These are phyloP conservation scores for Rhea americana DNA, from an alignment of 2,113 vertebrate genomes.

Conservation along the genomic window DNA sequence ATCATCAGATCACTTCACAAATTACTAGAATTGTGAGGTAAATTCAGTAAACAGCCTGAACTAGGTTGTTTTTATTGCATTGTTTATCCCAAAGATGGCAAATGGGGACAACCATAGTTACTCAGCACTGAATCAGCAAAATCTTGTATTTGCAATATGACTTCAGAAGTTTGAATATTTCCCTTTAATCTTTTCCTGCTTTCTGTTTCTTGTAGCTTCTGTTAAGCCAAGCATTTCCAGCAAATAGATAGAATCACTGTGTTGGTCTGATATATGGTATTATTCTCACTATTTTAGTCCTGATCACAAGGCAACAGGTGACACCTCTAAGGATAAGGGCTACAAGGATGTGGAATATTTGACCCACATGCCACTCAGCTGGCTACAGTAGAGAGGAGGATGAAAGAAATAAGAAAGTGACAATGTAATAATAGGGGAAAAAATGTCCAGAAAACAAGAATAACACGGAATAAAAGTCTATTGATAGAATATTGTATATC, in stretches of 20 bases:
- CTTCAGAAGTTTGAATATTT: not conserved
- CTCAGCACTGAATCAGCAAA: not conserved
- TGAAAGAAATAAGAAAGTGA: not conserved
- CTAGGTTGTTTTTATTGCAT: not conserved
- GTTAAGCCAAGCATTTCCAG: not conserved
- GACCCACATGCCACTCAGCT: not conserved
- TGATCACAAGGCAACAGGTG: not conserved
- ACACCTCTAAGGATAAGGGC: not conserved
- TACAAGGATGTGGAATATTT: not conserved
- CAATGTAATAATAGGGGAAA: not conserved
- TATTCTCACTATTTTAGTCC: not conserved
- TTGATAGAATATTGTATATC: rapidly evolving
- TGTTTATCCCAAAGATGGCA: not conserved
- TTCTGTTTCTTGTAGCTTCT: not conserved
- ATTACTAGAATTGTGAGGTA: not conserved
- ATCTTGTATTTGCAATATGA: not conserved
- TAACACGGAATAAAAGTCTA: not conserved
- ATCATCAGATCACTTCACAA: not conserved
- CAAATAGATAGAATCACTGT: not conserved
- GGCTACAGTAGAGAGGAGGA: not conserved
- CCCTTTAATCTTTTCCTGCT: not conserved
- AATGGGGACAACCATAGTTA: not conserved
- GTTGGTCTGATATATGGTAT: not conserved
- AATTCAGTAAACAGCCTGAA: not conserved
- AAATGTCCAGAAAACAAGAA: too few relatives aligned